Evolutionary conservation across 92 coral and sea anemone genomes (phyloP).

Genomic region (Porites lobata): DNA sequence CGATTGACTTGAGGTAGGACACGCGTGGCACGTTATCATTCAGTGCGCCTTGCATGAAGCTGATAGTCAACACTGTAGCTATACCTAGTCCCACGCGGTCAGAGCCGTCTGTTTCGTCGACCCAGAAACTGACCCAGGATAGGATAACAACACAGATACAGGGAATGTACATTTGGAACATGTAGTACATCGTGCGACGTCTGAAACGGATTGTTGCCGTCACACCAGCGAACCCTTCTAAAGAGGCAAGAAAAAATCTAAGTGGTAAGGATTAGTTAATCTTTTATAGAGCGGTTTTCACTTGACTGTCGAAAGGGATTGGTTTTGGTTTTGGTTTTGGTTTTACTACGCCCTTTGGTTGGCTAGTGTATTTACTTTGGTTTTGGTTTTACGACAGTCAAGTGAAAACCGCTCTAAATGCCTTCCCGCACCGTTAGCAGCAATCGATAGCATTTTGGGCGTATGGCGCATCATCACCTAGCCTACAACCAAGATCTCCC

Average conservation of each 20-base stretch:
- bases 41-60: slow-evolving; percentile 95
- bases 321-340: too few relatives aligned
- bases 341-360: too few relatives aligned
- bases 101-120: slow-evolving; percentile 87
- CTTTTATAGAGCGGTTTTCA: too few relatives aligned
- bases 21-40: slow-evolving; percentile 96
- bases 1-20: slow-evolving; percentile 95
- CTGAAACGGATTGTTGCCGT: slow-evolving; percentile 86
- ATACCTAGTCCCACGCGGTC: slow-evolving; percentile 95
- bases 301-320: too few relatives aligned
- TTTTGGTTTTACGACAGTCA: too few relatives aligned
- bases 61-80: slow-evolving; percentile 91
- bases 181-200: slow-evolving; percentile 88
- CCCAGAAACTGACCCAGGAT: slow-evolving; percentile 95
- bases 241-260: not conserved
- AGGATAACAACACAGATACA: slow-evolving; percentile 87
- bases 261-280: not conserved
- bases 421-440: not conserved
- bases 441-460: not conserved
- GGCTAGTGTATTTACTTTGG: too few relatives aligned
- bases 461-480: too few relatives aligned
- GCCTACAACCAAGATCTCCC: too few relatives aligned
- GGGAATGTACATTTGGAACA: slow-evolving; percentile 91
- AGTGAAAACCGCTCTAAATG: too few relatives aligned
- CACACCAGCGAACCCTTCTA: slow-evolving; percentile 83